Percentiles rank a stretch among this genome's conserved stretches.
Evolutionary conservation across 2,797 vertebrate species (phyloP).

Genomic region (Microctenopoma lineatum): DNA sequence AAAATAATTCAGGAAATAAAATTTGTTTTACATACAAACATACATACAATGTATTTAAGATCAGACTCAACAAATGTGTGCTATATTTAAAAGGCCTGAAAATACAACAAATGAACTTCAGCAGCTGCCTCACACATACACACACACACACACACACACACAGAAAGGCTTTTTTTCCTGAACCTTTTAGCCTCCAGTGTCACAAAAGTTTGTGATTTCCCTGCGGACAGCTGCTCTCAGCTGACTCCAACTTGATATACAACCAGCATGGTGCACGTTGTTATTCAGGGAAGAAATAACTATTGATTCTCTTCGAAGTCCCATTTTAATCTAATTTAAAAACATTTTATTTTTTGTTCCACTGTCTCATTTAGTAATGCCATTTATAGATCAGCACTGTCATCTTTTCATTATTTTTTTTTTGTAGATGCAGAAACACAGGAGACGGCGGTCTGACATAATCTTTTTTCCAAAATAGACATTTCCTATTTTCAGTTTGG

Average conservation of each 20-base stretch:
- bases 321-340: conserved; percentile 32
- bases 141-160: conserved; percentile 16
- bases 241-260: conserved; percentile 32
- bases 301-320: conserved; percentile 47
- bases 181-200: conserved; percentile 20
- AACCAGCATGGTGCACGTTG: conserved; percentile 26
- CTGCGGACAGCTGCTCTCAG: conserved; percentile 46
- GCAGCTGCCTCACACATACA: conserved; percentile 28
- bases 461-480: conserved; percentile 12
- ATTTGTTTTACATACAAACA: no score
- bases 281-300: conserved; percentile 19
- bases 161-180: not conserved
- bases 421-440: not conserved
- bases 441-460: not conserved
- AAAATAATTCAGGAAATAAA: no score
- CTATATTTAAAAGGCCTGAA: conserved; percentile 28
- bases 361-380: not conserved
- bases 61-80: conserved; percentile 13
- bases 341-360: conserved; percentile 2
- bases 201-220: conserved; percentile 37
- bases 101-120: conserved; percentile 11
- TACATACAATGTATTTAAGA: not conserved
- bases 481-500: conserved; percentile 4
- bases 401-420: conserved; percentile 11
- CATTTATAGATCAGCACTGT: conserved; percentile 27